Conservation (phyloP, 1,140 invertebrate genomes). For the Antheraea mylitta region DNA sequence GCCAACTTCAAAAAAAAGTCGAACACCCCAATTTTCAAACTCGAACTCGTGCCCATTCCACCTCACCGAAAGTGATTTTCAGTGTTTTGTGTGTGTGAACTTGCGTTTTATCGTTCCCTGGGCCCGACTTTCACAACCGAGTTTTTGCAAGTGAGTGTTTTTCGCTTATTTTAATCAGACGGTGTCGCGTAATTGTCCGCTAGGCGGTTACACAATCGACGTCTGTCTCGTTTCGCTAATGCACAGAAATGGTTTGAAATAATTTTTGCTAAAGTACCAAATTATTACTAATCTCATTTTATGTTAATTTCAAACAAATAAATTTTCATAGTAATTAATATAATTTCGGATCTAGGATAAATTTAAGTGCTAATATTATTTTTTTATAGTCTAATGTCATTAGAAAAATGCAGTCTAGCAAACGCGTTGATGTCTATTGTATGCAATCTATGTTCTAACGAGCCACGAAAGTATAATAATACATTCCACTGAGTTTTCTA, state of each 20-base stretch:
- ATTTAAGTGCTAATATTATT: not conserved
- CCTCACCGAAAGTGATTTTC: slow-evolving; percentile 43
- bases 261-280: slow-evolving; percentile 1
- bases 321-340: not conserved
- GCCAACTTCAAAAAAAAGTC: slow-evolving; percentile 44
- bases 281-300: not conserved
- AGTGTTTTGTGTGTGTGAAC: slow-evolving; percentile 56
- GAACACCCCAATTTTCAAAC: slow-evolving; percentile 13
- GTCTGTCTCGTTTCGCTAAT: slow-evolving; percentile 27
- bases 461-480: slow-evolving; percentile 25
- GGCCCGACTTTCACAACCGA: slow-evolving; percentile 48
- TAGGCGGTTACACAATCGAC: slow-evolving; percentile 42
- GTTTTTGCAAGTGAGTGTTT: slow-evolving; percentile 72
- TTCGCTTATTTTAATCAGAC: slow-evolving; percentile 45
- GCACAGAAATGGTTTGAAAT: slow-evolving; percentile 36
- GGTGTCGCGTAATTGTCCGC: slow-evolving; percentile 38
- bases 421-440: slow-evolving; percentile 64
- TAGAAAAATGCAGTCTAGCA: not conserved
- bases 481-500: slow-evolving; percentile 28
- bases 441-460: slow-evolving; percentile 24
- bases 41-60: slow-evolving; percentile 39
- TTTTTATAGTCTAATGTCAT: not conserved
- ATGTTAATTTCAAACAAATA: not conserved
- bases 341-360: not conserved
- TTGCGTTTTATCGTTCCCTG: slow-evolving; percentile 31